Conservation (phyloP, 2,888 invertebrate species). For the Ichneumoninae sp. region DNA sequence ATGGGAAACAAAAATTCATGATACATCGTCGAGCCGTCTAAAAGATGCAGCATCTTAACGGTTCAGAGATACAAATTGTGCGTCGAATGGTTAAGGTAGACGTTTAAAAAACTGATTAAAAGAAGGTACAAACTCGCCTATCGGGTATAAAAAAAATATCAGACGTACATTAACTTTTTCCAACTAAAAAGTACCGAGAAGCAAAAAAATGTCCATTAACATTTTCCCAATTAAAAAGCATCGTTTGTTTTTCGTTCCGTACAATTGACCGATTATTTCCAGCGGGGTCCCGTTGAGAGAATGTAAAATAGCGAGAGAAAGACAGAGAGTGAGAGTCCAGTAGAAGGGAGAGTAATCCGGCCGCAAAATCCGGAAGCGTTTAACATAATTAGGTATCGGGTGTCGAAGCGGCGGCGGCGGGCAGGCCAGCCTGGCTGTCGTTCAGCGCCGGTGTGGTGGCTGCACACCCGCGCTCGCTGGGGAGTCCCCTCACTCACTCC, state of each 20-base stretch:
- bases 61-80: too few species aligned
- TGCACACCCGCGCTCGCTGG: slow-evolving; percentile 43
- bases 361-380: slow-evolving; percentile 83
- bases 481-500: slow-evolving; percentile 52
- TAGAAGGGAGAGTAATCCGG: slow-evolving; percentile 78
- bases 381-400: slow-evolving; percentile 84
- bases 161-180: background rate
- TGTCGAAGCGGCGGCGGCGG: slow-evolving; percentile 73
- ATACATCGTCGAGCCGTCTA: too few species aligned
- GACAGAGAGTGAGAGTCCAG: slow-evolving; percentile 54
- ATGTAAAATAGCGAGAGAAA: slow-evolving; percentile 22
- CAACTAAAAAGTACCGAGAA: background rate
- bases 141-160: background rate
- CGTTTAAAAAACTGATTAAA: too few species aligned
- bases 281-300: background rate
- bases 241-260: background rate
- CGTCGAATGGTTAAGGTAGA: too few species aligned
- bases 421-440: slow-evolving; percentile 53
- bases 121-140: background rate
- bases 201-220: too few species aligned
- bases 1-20: too few species aligned
- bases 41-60: too few species aligned
- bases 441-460: slow-evolving; percentile 50
- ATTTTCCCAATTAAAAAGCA: too few species aligned
- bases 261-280: background rate